Percentiles rank a stretch among this genome's conserved stretches.
These are phyloP conservation scores for Trachelus stipa DNA, from an alignment of 2,888 invertebrate genomes.

Conservation along the genomic window DNA sequence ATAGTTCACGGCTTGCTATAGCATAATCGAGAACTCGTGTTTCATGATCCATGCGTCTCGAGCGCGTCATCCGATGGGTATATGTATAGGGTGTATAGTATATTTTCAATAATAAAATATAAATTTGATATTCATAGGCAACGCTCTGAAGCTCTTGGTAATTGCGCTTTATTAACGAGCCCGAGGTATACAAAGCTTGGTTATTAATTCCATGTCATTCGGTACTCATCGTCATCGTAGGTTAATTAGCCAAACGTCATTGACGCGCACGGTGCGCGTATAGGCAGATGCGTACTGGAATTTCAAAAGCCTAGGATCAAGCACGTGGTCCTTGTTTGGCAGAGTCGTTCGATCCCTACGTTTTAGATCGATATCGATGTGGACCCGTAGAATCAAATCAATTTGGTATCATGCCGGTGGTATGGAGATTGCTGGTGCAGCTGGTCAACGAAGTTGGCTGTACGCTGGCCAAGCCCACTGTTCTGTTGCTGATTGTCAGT, in stretches of 20 bases:
- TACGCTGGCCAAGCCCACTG: neutral
- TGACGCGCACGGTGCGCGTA: neutral
- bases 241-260: neutral
- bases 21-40: neutral
- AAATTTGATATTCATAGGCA: neutral
- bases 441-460: neutral
- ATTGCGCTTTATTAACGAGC: neutral
- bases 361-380: neutral
- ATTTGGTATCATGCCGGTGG: neutral
- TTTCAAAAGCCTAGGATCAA: neutral
- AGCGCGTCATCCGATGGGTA: neutral
- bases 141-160: neutral
- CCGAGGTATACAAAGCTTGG: neutral
- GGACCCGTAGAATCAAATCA: neutral
- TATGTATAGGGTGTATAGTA: neutral
- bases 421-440: neutral
- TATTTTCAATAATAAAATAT: neutral
- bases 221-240: neutral
- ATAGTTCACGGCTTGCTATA: neutral
- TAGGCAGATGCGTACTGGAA: neutral
- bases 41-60: neutral
- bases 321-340: neutral
- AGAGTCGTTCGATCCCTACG: neutral
- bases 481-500: neutral
- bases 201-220: neutral